phyloP scores from a whole-genome alignment of 2,888 invertebrate species.

The Lypha dubia region DNA sequence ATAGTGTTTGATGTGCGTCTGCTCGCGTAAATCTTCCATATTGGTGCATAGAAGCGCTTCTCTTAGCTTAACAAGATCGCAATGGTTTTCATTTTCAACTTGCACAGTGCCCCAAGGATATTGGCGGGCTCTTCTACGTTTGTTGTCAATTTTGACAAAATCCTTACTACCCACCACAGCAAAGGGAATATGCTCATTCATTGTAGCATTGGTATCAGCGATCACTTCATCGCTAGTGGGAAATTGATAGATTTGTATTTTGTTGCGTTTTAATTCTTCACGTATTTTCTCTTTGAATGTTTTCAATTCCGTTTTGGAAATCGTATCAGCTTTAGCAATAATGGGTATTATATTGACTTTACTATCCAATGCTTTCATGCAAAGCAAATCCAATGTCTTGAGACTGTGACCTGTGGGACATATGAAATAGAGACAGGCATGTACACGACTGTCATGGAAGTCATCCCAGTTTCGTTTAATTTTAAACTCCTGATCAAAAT shows the following conservation, averaged over 20 bases:
- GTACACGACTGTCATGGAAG: conserved; percentile 97
- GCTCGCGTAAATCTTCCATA: conserved; percentile 99
- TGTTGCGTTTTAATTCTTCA: conserved; percentile 94
- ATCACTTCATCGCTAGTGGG: conserved; percentile 98
- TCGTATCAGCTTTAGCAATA: conserved; percentile 99
- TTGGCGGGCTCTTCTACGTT: conserved; percentile 96
- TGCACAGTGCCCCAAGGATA: conserved; percentile 99
- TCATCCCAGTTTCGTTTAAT: conserved; percentile 94
- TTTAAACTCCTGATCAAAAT: conserved; percentile 98
- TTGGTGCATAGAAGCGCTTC: conserved; percentile 99
- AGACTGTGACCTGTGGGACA: conserved; percentile 97
- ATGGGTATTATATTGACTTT: conserved; percentile 99
- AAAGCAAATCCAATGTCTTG: conserved; percentile 98
- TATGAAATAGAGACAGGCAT: conserved; percentile 99
- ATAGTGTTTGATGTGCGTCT: conserved; percentile 97
- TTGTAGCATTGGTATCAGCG: conserved; percentile 93
- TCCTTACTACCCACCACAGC: conserved; percentile 99
- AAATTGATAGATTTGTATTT: conserved; percentile 98
- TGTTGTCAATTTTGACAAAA: conserved; percentile 97
- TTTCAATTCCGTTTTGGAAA: conserved; percentile 97
- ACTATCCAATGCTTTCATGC: conserved; percentile 99
- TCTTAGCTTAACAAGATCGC: conserved; percentile 99
- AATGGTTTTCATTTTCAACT: conserved; percentile 99
- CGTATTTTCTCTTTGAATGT: conserved; percentile 98
- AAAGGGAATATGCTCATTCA: conserved; percentile 98